Evolutionary conservation across 2,797 vertebrate genomes (phyloP), one percentile per base, ranked within the genome.

Genomic region (Alectoris magna): DNA sequence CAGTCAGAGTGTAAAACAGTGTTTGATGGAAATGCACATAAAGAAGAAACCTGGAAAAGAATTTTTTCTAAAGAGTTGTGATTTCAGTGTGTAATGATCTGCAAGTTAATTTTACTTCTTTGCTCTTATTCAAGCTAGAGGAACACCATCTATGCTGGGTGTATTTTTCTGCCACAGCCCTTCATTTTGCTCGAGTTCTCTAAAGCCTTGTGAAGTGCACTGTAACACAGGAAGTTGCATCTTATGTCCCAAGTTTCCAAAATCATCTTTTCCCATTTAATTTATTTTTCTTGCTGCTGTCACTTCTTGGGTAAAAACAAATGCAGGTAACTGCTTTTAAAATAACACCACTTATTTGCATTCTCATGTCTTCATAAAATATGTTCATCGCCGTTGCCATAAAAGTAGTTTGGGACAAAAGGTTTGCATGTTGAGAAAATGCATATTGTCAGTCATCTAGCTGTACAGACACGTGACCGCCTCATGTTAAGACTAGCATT

Each of bases 331-430:
- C 6, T 1, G 0, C 68, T 77, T 78, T 34, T 51, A 82, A 84
- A 93, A 63, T 77, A 89, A 84, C 76, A 15, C 8, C n/a, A 27
- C 27, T 94, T 89, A 49, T 34, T 89, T 92, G 34, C 60, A 93
- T 89, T 83, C 48, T 84, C 3, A 10, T 91, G 67, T 68, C 34
- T 84, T 4, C 19, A 19, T 83, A 69, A 74, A 59, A 72, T 80
- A 8, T 0, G 0, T 22, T 6, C 4, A 1, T 73, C 56, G n/a
- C 36, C 60, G n/a, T 69, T 84, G 51, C 63, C 18, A 63, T 44
- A 34, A n/a, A 87, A 59, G 38, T 53, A 84, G 26, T 46, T 76
- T 91, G 26, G 16, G 10, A 58, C 34, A 48, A 88, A 81, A 58
- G 8, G 10, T 82, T 89, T 87, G 24, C 31, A 13, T 92, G 53